phyloP scores from a whole-genome alignment of 2,797 vertebrate genomes.

The Manis pentadactyla region DNA sequence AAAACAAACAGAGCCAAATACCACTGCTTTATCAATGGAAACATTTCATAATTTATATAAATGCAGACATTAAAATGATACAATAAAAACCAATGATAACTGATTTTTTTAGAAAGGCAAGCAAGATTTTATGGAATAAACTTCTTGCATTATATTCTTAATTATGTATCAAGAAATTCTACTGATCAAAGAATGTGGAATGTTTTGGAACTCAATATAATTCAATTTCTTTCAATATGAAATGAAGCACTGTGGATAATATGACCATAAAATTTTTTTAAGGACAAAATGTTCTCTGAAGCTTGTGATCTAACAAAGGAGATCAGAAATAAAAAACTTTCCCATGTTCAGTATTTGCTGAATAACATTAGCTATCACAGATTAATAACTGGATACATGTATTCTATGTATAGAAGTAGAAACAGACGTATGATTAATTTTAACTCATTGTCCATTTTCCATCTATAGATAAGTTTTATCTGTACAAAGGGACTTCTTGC shows the following conservation, averaged over 20 bases:
- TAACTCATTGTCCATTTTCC: neutral
- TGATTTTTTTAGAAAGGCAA: neutral
- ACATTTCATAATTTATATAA: slow-evolving; percentile 1
- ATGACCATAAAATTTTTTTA: neutral
- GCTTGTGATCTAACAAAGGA: neutral
- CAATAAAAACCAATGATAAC: neutral
- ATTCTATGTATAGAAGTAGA: neutral
- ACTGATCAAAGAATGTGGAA: neutral
- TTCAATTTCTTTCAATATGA: neutral
- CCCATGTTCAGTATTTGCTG: neutral
- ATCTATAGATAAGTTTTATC: neutral
- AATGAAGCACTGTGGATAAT: neutral
- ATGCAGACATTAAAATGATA: slow-evolving; percentile 18
- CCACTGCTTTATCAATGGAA: neutral
- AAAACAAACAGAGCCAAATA: neutral
- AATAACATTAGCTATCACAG: neutral
- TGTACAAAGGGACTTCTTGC: neutral
- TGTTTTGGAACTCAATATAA: neutral
- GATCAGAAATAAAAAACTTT: neutral
- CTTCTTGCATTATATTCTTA: neutral
- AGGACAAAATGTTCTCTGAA: slow-evolving; percentile 42
- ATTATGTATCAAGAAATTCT: neutral
- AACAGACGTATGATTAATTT: neutral
- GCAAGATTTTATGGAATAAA: neutral
- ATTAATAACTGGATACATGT: neutral